Percentiles rank a stretch among this genome's conserved stretches.
phyloP scores from a whole-genome alignment of 2,113 vertebrate genomes.

The Myrmecophaga tridactyla region DNA sequence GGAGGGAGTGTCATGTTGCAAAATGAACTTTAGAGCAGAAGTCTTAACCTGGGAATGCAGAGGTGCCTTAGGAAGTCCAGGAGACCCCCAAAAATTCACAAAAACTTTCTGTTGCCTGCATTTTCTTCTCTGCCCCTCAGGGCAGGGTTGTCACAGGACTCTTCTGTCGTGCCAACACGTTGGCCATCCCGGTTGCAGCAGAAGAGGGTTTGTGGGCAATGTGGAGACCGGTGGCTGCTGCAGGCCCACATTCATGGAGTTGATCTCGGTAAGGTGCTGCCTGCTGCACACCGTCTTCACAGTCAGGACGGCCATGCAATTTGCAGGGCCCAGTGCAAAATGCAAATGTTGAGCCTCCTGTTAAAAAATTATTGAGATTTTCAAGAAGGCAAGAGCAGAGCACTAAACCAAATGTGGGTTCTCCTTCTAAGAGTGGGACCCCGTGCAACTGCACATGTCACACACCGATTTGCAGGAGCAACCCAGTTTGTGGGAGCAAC shows the following conservation, averaged over 20 bases:
- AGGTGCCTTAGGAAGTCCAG: background rate
- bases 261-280: background rate
- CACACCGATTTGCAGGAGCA: background rate
- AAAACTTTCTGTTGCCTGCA: background rate
- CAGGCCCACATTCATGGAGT: background rate
- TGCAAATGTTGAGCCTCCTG: background rate
- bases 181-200: background rate
- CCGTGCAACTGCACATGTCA: no score
- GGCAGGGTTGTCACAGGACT: background rate
- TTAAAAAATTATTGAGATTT: background rate
- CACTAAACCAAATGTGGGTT: background rate
- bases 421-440: background rate
- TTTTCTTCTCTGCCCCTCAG: background rate
- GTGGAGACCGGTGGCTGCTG: background rate
- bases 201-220: background rate
- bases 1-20: background rate
- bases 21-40: background rate
- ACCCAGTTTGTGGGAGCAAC: accelerated
- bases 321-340: background rate
- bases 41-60: background rate
- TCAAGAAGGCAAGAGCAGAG: background rate
- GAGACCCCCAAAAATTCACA: background rate
- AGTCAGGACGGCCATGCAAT: background rate
- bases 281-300: background rate
- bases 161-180: background rate